Conservation (phyloP, 2,113 vertebrate species). For the Phaethornis superciliosus region DNA sequence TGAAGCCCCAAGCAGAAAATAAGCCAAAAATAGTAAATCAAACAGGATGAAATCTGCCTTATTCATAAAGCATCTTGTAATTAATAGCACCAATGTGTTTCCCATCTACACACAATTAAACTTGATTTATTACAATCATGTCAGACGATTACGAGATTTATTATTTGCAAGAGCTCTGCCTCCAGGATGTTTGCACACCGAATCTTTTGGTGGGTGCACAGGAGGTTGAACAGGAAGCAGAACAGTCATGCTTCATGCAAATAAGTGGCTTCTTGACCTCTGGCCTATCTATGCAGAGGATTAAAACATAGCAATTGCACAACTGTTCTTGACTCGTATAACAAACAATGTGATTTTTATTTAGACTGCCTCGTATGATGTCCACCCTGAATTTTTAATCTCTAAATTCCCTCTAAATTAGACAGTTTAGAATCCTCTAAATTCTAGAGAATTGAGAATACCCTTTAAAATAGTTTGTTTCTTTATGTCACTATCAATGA, state of each 20-base stretch:
- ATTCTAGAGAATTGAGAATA: neutral
- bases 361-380: neutral
- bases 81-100: neutral
- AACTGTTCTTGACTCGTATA: neutral
- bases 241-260: neutral
- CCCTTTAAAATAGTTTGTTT: neutral
- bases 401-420: neutral
- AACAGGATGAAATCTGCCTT: neutral
- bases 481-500: neutral
- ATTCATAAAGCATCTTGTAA: neutral
- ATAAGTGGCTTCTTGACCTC: neutral
- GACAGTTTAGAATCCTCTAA: neutral
- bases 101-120: neutral
- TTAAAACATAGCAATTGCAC: neutral
- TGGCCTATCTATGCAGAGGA: neutral
- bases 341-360: neutral
- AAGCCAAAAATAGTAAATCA: too few relatives aligned
- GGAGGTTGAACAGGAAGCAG: neutral
- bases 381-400: neutral
- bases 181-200: neutral
- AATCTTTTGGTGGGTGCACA: neutral
- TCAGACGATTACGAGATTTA: accelerated
- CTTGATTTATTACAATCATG: neutral
- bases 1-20: neutral
- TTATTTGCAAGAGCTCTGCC: neutral